Evolutionary conservation across 2,888 invertebrate species (phyloP), one percentile per base, ranked within the genome.

Genomic region (Drosophila kambysellisi): DNA sequence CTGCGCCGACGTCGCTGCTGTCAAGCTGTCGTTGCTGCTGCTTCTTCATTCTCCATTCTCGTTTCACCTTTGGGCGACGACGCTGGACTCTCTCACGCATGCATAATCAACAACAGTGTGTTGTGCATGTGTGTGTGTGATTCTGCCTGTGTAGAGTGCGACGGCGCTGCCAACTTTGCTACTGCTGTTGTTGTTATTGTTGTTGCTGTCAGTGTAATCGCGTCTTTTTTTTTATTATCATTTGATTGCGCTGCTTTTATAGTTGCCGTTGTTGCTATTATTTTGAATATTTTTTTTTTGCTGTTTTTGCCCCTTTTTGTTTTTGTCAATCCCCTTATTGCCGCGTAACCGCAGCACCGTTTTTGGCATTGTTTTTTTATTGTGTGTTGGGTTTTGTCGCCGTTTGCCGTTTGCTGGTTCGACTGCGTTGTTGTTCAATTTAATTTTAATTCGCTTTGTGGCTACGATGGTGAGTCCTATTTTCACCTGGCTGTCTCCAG

Each of bases 171-270:
- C 41, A 69, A 51, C 70, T 57, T 51, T 57, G 57, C 41, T 32
- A 32, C 20, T 66, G 25, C 4, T 56, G 20, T 32, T 65, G 48
- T 46, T 43, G 46, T n/a, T 9, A 46, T 46, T 46, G 30, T 46
- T 66, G 53, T 52, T 54, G 69, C 58, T 77, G 75, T 68, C 74
- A 69, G 64, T 74, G 76, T 75, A 74, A 79, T 83, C 74, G 90
- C 83, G 75, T 81, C 83, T 83, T 80, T 89, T 86, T 78, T 89
- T 90, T 89, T 87, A 87, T 90, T 87, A 87, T 87, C 87, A 88
- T 89, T 90, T 87, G 90, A 89, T 87, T 89, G 90, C 75, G 79
- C 76, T 88, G 81, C 86, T 83, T 88, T 87, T 82, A 84, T 82
- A 78, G 82, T 74, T 80, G 88, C 64, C 77, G 79, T 76, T 77